Evolutionary conservation across 1,140 invertebrate genomes (phyloP).

Genomic region (Phenacoccus solenopsis): DNA sequence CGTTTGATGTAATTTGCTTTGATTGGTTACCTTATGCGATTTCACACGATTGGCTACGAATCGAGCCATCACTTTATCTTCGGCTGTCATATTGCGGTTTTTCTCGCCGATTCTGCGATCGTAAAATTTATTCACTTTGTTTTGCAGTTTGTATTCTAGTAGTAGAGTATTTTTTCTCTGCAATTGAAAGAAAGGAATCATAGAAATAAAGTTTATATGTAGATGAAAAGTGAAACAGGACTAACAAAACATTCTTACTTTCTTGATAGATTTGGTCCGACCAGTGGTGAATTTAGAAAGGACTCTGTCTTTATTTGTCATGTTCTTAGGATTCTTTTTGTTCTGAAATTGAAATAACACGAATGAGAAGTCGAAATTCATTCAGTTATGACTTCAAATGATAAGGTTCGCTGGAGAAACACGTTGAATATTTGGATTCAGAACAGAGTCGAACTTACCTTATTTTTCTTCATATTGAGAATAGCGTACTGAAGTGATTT

Average conservation of each 20-base stretch:
- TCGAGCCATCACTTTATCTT: conserved; percentile 72
- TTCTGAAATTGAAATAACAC: background rate
- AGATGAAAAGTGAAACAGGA: background rate
- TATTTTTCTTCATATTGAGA: no score
- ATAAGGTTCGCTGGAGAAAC: no score
- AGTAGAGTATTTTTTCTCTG: conserved; percentile 70
- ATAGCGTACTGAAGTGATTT: no score
- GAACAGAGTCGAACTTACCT: no score
- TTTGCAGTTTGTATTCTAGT: conserved; percentile 64
- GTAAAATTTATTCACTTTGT: conserved; percentile 72
- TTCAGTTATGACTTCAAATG: no score
- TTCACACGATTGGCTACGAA: conserved; percentile 64
- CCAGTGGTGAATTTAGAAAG: background rate
- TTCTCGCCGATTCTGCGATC: conserved; percentile 80
- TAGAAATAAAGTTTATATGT: background rate
- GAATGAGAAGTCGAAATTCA: background rate
- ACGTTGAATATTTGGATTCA: no score
- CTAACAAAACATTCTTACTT: background rate
- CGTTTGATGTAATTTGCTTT: no score
- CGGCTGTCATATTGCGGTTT: conserved; percentile 49
- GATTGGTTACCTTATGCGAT: conserved; percentile 50
- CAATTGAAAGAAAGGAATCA: conserved; percentile 23
- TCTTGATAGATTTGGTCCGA: background rate
- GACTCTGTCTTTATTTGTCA: background rate
- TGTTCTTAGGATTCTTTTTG: background rate